These are phyloP conservation scores for Etia nguti DNA, from an alignment of 2,113 vertebrate genomes.

Conservation along the genomic window DNA sequence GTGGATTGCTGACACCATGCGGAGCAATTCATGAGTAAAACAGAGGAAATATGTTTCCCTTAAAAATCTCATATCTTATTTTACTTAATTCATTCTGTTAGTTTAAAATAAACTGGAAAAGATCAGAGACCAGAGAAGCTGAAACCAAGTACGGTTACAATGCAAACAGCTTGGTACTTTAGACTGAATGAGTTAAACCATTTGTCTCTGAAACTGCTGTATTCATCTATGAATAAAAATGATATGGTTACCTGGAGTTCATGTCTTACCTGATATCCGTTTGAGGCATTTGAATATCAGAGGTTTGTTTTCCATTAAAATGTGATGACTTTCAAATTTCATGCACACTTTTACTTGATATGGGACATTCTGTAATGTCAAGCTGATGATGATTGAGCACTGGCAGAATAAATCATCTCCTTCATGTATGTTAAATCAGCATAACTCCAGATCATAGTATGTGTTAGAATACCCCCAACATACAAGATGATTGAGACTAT, in stretches of 20 bases:
- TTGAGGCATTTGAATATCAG: neutral
- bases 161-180: neutral
- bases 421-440: neutral
- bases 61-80: neutral
- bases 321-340: neutral
- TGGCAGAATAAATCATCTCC: neutral
- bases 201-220: neutral
- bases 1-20: conserved; percentile 27
- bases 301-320: neutral
- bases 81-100: neutral
- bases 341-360: neutral
- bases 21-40: neutral
- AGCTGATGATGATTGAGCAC: neutral
- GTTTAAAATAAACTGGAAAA: neutral
- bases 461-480: neutral
- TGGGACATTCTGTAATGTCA: neutral
- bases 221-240: neutral
- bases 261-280: neutral
- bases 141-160: neutral
- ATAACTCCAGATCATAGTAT: neutral
- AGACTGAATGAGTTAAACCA: neutral
- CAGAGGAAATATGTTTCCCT: neutral
- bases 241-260: neutral
- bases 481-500: neutral
- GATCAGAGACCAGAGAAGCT: neutral